These are phyloP conservation scores for Forficula auricularia DNA, from an alignment of 1,140 invertebrate species.

Conservation along the genomic window DNA sequence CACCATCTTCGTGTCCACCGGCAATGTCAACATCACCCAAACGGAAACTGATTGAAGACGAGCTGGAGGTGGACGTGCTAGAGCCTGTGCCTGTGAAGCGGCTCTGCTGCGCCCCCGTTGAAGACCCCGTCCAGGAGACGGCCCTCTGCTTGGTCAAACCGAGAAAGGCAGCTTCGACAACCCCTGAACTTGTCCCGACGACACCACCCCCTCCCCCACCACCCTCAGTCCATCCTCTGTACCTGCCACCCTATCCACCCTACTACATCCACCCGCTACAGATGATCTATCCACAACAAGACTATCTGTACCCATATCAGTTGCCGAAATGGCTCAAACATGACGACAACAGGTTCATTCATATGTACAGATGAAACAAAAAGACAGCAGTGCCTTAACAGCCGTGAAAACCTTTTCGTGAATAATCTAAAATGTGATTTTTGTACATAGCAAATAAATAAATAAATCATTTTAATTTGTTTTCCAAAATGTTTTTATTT, in stretches of 20 bases:
- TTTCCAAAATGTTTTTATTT: too few species aligned
- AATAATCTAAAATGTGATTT: too few species aligned
- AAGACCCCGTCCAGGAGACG: constrained; percentile 18
- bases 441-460: too few species aligned
- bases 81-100: background rate
- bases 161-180: background rate
- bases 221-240: constrained; percentile 3
- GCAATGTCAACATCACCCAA: background rate
- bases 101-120: background rate
- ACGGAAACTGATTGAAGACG: too few species aligned
- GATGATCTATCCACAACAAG: constrained; percentile 1
- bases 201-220: constrained; percentile 1
- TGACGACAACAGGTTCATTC: constrained; percentile 4
- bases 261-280: constrained; percentile 1
- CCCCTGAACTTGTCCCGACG: constrained; percentile 3
- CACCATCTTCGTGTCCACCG: constrained; percentile 3
- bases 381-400: too few species aligned
- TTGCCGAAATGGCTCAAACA: constrained; percentile 10
- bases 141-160: constrained; percentile 18
- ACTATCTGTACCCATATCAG: background rate
- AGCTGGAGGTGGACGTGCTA: background rate
- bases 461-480: too few species aligned
- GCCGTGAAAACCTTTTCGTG: too few species aligned
- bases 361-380: constrained; percentile 10
- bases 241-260: constrained; percentile 2